Base-by-base conservation (phyloP, 2,797 vertebrate species). In the Anolis apletophallus region DNA sequence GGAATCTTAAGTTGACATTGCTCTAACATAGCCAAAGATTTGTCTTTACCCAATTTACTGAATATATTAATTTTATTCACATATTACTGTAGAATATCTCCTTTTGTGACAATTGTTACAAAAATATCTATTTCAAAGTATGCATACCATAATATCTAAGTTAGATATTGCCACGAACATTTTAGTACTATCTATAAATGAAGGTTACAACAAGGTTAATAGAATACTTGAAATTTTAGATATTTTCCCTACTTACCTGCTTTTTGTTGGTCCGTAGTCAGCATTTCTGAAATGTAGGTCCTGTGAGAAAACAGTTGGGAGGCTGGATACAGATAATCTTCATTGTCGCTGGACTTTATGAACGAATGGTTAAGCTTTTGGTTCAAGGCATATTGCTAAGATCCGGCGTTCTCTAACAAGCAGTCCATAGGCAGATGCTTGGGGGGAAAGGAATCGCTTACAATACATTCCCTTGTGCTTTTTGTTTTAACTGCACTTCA, bases 181-280 rank as follows among this genome's bases (percentile, higher is more conserved):
- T 12, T 90, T 52, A 82, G 76, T 69, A 34, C 14, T 85, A 76
- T 19, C 61, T 11, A 52, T 84, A 3, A 72, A 40, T 83, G 32
- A 92, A 91, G 86, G 89, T 87, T 91, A 93, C n/a, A 13, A 52
- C 64, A 64, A 64, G 12, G 26, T 64, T 23, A 61, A 61, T 61
- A 61, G 21, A 23, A 61, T 84, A 85, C 26, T 84, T 87, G 74
- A 86, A 77, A 76, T 40, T 57, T 81, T 6, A 67, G 55, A 50
- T 68, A 96, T 96, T 96, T 14, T 81, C 92, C 86, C 88, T 97
- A 96, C 98, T 98, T 98, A 99, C 98, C 98, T 97, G 96, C 95
- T 97, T 84, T 87, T 94, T 95, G 96, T 95, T 95, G 95, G 95
- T 96, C 96, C 94, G 94, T 96, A 95, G 95, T 46, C 89, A 93